phyloP scores from a whole-genome alignment of 2,113 vertebrate genomes.

The Brienomyrus longianalis region DNA sequence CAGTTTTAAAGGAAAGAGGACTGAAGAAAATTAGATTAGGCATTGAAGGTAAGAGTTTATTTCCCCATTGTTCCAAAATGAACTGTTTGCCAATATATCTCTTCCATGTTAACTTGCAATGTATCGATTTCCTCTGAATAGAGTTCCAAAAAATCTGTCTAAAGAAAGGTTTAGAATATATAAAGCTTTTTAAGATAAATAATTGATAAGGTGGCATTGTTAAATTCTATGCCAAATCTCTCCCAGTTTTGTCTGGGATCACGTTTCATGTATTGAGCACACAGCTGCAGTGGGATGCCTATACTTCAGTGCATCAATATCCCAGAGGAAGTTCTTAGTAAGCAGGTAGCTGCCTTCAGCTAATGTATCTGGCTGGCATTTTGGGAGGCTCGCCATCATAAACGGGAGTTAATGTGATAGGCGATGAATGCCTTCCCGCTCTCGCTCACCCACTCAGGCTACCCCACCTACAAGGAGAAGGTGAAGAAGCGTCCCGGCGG shows the following conservation, averaged over 20 bases:
- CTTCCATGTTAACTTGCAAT: neutral
- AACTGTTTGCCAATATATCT: neutral
- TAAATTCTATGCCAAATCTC: neutral
- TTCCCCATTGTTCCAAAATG: neutral
- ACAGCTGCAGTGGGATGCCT: neutral
- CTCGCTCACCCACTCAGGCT: constrained; percentile 55
- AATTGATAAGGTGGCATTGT: neutral
- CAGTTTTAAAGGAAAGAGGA: constrained; percentile 91
- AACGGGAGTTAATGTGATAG: neutral
- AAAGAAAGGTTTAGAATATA: neutral
- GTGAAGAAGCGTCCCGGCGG: constrained; percentile 95
- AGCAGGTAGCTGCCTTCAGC: neutral
- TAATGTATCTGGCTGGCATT: neutral
- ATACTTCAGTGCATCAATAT: neutral
- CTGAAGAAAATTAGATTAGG: constrained; percentile 96
- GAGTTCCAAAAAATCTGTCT: neutral
- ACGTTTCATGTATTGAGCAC: neutral
- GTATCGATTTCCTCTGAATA: neutral
- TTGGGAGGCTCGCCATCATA: neutral
- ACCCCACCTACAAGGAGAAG: constrained; percentile 98
- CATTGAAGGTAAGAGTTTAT: constrained; percentile 81
- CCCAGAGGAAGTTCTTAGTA: neutral
- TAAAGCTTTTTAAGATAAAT: neutral
- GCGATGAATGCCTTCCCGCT: neutral
- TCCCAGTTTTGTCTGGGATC: neutral